Conservation (phyloP, 2,797 vertebrate species). For the Thalassophryne amazonica region DNA sequence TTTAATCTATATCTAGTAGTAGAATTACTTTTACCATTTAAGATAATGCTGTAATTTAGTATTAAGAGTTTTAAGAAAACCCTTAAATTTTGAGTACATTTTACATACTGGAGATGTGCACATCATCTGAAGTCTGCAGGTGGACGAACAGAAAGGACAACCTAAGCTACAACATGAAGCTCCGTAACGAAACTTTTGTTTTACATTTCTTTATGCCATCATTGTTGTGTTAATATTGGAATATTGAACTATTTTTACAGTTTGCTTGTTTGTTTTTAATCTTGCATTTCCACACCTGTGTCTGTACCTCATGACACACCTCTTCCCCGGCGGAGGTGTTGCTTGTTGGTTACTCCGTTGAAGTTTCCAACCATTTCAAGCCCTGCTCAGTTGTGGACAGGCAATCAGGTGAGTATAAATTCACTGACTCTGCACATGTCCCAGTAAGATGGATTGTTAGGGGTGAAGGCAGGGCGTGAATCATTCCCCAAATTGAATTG, state of each 20-base stretch:
- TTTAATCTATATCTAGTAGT: slow-evolving; percentile 42
- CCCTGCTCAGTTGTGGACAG: slow-evolving; percentile 26
- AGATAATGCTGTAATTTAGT: slow-evolving; percentile 6
- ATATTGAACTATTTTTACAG: too few relatives aligned
- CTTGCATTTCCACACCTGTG: slow-evolving; percentile 48
- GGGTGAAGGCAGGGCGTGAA: too few relatives aligned
- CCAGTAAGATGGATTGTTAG: neutral
- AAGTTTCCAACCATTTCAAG: slow-evolving; percentile 60
- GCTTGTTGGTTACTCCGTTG: slow-evolving; percentile 43
- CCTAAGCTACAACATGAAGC: slow-evolving; percentile 54
- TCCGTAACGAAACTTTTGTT: slow-evolving; percentile 56
- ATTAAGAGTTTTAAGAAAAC: neutral
- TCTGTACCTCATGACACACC: slow-evolving; percentile 18
- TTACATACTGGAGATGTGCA: slow-evolving; percentile 8
- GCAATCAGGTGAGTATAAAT: slow-evolving; percentile 56
- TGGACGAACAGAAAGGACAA: neutral
- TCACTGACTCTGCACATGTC: neutral
- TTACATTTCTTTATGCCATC: neutral
- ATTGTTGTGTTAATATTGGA: neutral
- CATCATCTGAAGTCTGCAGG: neutral
- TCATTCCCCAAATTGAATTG: too few relatives aligned
- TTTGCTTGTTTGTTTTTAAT: slow-evolving; percentile 3
- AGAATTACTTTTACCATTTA: neutral
- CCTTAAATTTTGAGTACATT: neutral
- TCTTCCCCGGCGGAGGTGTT: slow-evolving; percentile 27